A percentile compares a stretch with the other conserved stretches of the same genome.
Conservation (phyloP, 2,113 vertebrate genomes). For the Epinephelus lanceolatus region DNA sequence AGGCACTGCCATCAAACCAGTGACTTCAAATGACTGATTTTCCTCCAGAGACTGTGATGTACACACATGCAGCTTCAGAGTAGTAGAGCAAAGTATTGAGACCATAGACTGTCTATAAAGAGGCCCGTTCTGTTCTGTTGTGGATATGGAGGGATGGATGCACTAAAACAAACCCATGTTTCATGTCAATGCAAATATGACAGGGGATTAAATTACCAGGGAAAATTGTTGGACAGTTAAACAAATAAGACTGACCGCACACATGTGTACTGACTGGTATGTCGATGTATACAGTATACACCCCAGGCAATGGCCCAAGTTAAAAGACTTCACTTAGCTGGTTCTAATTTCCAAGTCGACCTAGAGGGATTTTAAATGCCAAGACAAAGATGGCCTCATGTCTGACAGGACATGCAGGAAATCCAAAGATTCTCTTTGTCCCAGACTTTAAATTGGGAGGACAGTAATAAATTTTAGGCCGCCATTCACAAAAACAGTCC, state of each 20-base stretch:
- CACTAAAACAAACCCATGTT: background rate
- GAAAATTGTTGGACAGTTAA: background rate
- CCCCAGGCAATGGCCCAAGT: background rate
- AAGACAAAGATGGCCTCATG: constrained; percentile 40
- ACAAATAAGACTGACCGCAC: background rate
- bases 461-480: constrained; percentile 21
- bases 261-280: background rate
- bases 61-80: background rate
- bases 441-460: background rate
- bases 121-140: constrained; percentile 10
- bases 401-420: constrained; percentile 48
- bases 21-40: background rate
- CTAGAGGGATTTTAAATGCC: constrained; percentile 30
- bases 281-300: constrained; percentile 5
- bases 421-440: constrained; percentile 37
- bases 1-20: constrained; percentile 13
- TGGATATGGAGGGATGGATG: background rate
- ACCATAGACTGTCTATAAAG: background rate
- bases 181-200: background rate
- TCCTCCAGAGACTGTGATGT: background rate
- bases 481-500: background rate
- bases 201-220: constrained; percentile 6
- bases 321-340: constrained; percentile 20
- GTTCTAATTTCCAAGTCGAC: constrained; percentile 49
- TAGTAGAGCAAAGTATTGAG: background rate